A percentile compares a stretch with the other conserved stretches of the same genome.
phyloP scores from a whole-genome alignment of 2,113 vertebrate genomes.

The Catharus minimus region DNA sequence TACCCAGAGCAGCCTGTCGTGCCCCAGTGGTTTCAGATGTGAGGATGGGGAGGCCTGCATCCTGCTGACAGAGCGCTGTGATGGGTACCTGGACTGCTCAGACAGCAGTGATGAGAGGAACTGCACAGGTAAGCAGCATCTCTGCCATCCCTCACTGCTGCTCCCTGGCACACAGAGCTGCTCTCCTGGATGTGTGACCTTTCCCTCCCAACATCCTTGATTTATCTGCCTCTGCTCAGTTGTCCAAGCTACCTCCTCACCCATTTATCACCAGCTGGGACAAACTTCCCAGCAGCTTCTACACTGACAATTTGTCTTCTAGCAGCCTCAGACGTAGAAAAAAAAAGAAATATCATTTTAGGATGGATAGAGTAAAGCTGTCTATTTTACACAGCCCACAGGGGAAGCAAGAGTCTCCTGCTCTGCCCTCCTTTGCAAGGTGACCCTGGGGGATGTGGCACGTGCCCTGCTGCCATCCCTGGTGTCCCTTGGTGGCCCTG shows the following conservation, averaged over 20 bases:
- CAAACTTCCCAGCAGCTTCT: not conserved
- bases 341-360: not conserved
- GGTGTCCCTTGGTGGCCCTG: not conserved
- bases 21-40: constrained; percentile 81
- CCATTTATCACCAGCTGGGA: not conserved
- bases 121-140: constrained; percentile 81
- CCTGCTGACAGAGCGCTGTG: constrained; percentile 81
- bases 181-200: not conserved
- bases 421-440: not conserved
- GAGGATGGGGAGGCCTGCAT: constrained; percentile 89
- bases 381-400: not conserved
- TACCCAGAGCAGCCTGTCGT: constrained; percentile 82
- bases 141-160: not conserved
- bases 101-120: constrained; percentile 91
- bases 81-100: constrained; percentile 92
- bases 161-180: not conserved
- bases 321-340: not conserved
- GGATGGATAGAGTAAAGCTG: not conserved
- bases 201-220: not conserved
- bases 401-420: not conserved
- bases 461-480: not conserved
- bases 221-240: not conserved
- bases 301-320: not conserved
- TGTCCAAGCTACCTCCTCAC: not conserved
- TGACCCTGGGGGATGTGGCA: not conserved